phyloP scores from a whole-genome alignment of 2,113 vertebrate genomes.

The Trichomycterus rosablanca region DNA sequence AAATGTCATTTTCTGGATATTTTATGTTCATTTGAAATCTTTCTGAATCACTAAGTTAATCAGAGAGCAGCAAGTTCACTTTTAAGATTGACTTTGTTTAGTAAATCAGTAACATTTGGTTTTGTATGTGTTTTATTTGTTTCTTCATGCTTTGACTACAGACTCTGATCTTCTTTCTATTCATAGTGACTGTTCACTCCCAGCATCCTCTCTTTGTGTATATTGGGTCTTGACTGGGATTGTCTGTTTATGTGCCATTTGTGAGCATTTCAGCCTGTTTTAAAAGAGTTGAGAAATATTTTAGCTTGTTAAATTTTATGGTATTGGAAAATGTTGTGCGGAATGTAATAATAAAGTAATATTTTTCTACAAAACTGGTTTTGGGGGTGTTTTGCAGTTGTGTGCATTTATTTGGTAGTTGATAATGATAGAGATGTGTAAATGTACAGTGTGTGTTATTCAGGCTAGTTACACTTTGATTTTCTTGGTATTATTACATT shows the following conservation, averaged over 20 bases:
- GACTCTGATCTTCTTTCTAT: conserved; percentile 13
- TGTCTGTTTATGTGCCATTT: conserved; percentile 44
- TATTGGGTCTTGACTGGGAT: conserved; percentile 48
- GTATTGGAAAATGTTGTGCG: conserved; percentile 82
- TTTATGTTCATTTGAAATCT: too few species aligned
- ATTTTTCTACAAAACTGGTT: conserved; percentile 85
- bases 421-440: background rate
- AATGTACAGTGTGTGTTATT: background rate
- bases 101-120: too few species aligned
- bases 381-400: background rate
- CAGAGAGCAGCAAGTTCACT: too few species aligned
- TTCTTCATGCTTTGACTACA: too few species aligned
- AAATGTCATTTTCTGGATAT: background rate
- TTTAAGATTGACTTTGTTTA: too few species aligned
- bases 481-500: too few species aligned
- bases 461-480: too few species aligned
- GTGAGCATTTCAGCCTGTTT: conserved; percentile 61
- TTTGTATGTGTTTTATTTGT: too few species aligned
- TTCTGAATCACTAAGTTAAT: too few species aligned
- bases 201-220: conserved; percentile 46
- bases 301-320: conserved; percentile 83
- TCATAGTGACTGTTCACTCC: conserved; percentile 33
- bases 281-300: conserved; percentile 55
- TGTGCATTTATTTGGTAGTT: background rate
- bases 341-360: conserved; percentile 97